Conservation (phyloP, 30 jellyfish, hydroid and myxozoan species). For the Aurelia aurita complex sp. Pacific region DNA sequence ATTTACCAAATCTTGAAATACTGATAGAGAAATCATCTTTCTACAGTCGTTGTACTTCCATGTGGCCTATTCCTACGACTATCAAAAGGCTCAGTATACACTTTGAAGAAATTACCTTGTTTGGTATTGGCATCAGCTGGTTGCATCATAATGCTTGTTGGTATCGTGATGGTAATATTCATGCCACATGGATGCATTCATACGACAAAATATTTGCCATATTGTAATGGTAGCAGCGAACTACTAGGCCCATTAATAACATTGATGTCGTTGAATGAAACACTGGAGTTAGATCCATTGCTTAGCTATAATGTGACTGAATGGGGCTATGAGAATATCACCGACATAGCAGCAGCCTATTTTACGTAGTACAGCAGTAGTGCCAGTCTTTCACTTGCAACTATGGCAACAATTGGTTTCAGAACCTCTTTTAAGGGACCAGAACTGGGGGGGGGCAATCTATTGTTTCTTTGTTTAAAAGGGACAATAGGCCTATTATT, state of each 20-base stretch:
- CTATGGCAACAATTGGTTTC: too few relatives aligned
- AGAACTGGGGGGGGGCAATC: too few relatives aligned
- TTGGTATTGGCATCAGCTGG: slow-evolving; percentile 70
- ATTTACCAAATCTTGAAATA: too few relatives aligned
- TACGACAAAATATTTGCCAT: slow-evolving; percentile 67
- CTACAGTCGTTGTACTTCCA: slow-evolving; percentile 69
- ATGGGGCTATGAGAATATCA: slow-evolving; percentile 65
- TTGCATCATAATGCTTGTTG: slow-evolving; percentile 49
- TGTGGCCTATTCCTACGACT: slow-evolving; percentile 65
- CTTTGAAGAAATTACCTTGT: slow-evolving; percentile 78
- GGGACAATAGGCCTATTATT: too few relatives aligned
- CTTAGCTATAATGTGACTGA: slow-evolving; percentile 36
- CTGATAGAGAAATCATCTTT: not conserved
- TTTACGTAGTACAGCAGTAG: slow-evolving; percentile 28
- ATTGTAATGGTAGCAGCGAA: slow-evolving; percentile 94
- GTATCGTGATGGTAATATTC: slow-evolving; percentile 62
- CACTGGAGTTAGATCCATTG: slow-evolving; percentile 44
- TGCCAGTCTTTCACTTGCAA: not conserved
- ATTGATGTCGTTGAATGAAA: slow-evolving; percentile 76
- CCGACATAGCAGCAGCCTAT: slow-evolving; percentile 87
- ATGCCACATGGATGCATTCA: slow-evolving; percentile 84
- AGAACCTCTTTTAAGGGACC: too few relatives aligned
- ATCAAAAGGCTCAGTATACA: slow-evolving; percentile 52
- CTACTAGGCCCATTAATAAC: slow-evolving; percentile 95
- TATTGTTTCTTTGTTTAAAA: too few relatives aligned